Conservation (phyloP, 2,888 invertebrate genomes). For the Aphidoletes aphidimyza region DNA sequence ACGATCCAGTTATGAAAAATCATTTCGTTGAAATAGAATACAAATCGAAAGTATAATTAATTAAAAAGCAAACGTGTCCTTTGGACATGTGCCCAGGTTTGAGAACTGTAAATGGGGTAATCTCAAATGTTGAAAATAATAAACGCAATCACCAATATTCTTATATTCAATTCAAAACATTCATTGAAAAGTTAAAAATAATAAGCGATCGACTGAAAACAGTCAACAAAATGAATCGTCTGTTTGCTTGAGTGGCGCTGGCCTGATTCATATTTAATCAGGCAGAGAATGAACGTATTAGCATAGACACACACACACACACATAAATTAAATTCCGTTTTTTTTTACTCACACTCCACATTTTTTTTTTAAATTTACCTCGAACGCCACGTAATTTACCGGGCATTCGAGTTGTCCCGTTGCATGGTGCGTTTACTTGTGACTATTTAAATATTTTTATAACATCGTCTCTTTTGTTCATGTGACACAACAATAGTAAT, state of each 20-base stretch:
- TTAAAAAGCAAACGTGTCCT: conserved; percentile 15
- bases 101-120: background rate
- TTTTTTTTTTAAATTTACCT: too few relatives aligned
- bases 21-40: too few relatives aligned
- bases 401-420: background rate
- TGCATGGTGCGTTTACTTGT: conserved; percentile 16
- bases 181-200: background rate
- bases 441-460: background rate
- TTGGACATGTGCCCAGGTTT: background rate
- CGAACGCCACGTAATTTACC: too few relatives aligned
- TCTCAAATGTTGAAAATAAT: background rate
- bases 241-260: background rate
- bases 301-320: background rate
- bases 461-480: background rate
- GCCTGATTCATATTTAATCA: background rate
- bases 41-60: too few relatives aligned
- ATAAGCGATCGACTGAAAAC: background rate
- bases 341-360: background rate
- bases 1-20: too few relatives aligned
- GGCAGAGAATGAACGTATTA: too few relatives aligned
- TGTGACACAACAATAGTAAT: conserved; percentile 24
- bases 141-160: background rate
- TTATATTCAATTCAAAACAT: too few relatives aligned
- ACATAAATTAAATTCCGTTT: background rate
- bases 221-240: conserved; percentile 26